Percentiles rank a stretch among this genome's conserved stretches.
These are phyloP conservation scores for Eupithecia abbreviata DNA, from an alignment of 2,888 invertebrate species.

Conservation along the genomic window DNA sequence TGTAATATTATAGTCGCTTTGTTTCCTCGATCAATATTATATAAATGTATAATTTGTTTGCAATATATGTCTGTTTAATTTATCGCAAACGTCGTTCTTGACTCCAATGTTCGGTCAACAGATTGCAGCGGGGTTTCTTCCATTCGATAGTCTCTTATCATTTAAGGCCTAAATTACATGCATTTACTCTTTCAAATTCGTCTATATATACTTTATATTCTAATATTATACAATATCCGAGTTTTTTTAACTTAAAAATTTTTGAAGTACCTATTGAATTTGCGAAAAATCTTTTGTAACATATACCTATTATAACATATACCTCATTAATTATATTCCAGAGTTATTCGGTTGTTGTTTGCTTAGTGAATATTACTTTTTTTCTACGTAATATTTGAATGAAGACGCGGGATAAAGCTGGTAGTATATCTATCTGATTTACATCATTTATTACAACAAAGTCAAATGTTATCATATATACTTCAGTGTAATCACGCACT, in stretches of 20 bases:
- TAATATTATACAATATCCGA: neutral
- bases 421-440: neutral
- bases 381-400: neutral
- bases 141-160: constrained; percentile 50
- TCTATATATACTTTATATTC: neutral
- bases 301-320: too few relatives aligned
- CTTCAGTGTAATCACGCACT: neutral
- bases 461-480: constrained; percentile 9
- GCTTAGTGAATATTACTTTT: neutral
- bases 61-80: constrained; percentile 12
- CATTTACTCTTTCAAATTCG: neutral
- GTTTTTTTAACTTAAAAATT: too few relatives aligned
- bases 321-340: too few relatives aligned
- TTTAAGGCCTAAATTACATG: constrained; percentile 6
- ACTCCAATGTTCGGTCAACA: constrained; percentile 35
- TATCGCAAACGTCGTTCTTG: constrained; percentile 35
- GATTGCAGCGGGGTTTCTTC: constrained; percentile 51
- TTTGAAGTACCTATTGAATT: too few relatives aligned
- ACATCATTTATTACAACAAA: neutral
- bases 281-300: too few relatives aligned
- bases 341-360: too few relatives aligned
- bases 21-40: neutral
- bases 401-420: neutral
- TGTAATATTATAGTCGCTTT: neutral
- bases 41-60: neutral